A percentile compares a stretch with the other conserved stretches of the same genome.
Conservation (phyloP, 2,113 vertebrate species). For the Pogonocichla stellata region DNA sequence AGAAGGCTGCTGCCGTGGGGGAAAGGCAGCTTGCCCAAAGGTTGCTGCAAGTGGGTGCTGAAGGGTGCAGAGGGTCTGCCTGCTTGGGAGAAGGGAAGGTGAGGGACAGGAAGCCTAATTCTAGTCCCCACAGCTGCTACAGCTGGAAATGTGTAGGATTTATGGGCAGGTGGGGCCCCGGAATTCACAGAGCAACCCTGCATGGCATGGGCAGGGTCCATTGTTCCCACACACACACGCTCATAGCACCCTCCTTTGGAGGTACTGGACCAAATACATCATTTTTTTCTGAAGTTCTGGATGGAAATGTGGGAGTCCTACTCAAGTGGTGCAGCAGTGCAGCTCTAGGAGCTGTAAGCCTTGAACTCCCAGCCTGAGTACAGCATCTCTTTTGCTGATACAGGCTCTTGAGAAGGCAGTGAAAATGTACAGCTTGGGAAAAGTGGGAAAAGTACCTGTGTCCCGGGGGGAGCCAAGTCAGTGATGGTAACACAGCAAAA, state of each 20-base stretch:
- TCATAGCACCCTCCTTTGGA: not conserved
- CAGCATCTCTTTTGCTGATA: not conserved
- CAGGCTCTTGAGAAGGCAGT: not conserved
- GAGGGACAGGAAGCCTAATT: not conserved
- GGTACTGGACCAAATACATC: not conserved
- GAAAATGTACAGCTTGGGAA: not conserved
- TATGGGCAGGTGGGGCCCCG: not conserved
- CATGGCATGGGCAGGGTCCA: not conserved
- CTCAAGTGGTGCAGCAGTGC: not conserved
- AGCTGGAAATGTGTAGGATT: not conserved
- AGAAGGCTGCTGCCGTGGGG: not conserved
- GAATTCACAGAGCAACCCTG: not conserved
- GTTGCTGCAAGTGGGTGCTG: not conserved
- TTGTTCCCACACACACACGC: fast-evolving
- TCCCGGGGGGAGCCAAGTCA: not conserved
- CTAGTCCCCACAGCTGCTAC: not conserved
- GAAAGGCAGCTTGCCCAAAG: not conserved
- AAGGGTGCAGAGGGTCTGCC: not conserved
- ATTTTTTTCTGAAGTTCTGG: not conserved
- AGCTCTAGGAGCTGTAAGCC: not conserved
- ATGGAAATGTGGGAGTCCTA: not conserved
- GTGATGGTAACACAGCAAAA: not conserved
- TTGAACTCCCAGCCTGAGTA: not conserved
- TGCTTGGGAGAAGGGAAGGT: not conserved
- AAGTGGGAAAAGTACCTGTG: not conserved